phyloP scores from a whole-genome alignment of 2,113 vertebrate genomes.

The Labrus mixtus region DNA sequence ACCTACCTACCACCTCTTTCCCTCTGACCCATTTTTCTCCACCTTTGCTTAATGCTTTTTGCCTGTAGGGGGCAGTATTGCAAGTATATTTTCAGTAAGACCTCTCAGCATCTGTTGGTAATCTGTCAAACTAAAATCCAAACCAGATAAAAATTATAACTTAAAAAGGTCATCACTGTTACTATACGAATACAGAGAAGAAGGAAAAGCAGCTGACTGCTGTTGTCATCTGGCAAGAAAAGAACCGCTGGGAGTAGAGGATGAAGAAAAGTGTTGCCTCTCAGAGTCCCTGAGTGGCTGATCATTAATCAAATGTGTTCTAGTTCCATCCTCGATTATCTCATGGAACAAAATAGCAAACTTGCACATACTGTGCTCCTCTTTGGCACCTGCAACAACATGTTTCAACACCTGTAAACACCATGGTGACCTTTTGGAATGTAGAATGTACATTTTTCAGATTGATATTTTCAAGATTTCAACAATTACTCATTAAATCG shows the following conservation, averaged over 20 bases:
- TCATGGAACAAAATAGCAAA: slow-evolving; percentile 26
- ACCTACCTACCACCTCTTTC: slow-evolving; percentile 4
- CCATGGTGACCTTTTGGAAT: background rate
- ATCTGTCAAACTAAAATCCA: background rate
- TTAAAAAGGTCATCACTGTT: slow-evolving; percentile 52
- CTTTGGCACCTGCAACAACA: background rate
- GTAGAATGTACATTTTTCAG: background rate
- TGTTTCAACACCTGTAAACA: no score
- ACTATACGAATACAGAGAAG: background rate
- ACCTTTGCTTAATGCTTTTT: slow-evolving; percentile 37
- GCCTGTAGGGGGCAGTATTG: slow-evolving; percentile 77
- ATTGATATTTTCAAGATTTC: background rate
- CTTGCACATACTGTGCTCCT: slow-evolving; percentile 7
- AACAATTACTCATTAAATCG: background rate
- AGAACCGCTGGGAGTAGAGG: slow-evolving; percentile 19
- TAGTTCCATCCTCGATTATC: slow-evolving; percentile 37
- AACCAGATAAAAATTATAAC: slow-evolving; percentile 5
- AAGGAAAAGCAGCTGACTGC: slow-evolving; percentile 8
- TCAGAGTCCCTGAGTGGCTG: slow-evolving; percentile 15
- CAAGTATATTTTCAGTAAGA: slow-evolving; percentile 5
- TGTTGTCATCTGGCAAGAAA: slow-evolving; percentile 12
- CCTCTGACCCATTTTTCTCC: slow-evolving; percentile 67
- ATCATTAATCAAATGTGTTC: slow-evolving; percentile 60
- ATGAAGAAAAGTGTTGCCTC: slow-evolving; percentile 12
- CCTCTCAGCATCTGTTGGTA: slow-evolving; percentile 20